Conservation (phyloP, 2,888 invertebrate species). For the Lampropteryx suffumata region DNA sequence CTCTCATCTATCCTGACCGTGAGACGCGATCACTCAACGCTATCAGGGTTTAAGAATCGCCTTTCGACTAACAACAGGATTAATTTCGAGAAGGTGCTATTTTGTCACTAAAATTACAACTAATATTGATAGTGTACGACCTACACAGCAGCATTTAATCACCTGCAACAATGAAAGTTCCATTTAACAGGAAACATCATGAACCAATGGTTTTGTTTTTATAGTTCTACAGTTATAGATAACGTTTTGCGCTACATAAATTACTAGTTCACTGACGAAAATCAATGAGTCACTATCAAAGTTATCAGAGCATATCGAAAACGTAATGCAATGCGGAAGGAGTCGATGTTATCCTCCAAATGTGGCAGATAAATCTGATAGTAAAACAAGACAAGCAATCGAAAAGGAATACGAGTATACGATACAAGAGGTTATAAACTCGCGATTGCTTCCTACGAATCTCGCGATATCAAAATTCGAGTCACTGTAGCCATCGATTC, state of each 20-base stretch:
- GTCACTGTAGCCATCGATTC: slow-evolving; percentile 42
- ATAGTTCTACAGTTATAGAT: neutral
- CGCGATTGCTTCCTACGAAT: slow-evolving; percentile 50
- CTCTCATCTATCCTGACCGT: slow-evolving; percentile 70
- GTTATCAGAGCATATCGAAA: slow-evolving; percentile 29
- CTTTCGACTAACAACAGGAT: slow-evolving; percentile 66
- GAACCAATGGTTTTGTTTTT: neutral
- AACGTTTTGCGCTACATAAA: neutral
- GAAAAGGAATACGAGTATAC: slow-evolving; percentile 52
- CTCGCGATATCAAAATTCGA: slow-evolving; percentile 43
- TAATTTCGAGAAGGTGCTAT: slow-evolving; percentile 45
- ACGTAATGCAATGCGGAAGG: slow-evolving; percentile 30
- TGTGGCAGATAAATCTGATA: slow-evolving; percentile 33
- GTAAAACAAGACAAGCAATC: slow-evolving; percentile 50
- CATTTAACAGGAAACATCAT: neutral
- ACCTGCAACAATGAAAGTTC: neutral
- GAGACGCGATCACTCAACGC: slow-evolving; percentile 72
- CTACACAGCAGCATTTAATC: neutral
- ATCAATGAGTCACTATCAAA: slow-evolving; percentile 23
- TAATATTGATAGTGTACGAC: neutral
- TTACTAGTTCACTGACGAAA: slow-evolving; percentile 7
- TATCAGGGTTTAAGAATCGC: slow-evolving; percentile 57
- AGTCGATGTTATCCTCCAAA: slow-evolving; percentile 28
- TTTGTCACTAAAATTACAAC: slow-evolving; percentile 6
- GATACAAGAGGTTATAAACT: slow-evolving; percentile 53